These are phyloP conservation scores for Alosa sapidissima DNA, from an alignment of 2,797 vertebrate genomes.

Conservation along the genomic window DNA sequence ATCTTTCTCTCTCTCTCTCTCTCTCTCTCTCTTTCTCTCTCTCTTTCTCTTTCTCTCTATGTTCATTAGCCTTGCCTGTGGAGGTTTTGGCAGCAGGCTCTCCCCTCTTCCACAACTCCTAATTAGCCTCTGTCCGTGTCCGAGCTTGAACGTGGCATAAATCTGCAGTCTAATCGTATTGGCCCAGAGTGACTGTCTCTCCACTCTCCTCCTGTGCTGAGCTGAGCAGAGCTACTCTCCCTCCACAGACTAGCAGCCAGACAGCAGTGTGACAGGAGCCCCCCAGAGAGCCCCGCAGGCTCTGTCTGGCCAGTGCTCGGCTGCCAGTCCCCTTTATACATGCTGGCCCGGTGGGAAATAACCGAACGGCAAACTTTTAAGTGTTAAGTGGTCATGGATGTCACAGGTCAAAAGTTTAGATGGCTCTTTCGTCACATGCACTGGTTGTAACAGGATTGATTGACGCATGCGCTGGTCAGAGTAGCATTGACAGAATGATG, in stretches of 20 bases:
- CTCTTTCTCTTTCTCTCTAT: background rate
- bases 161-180: slow-evolving; percentile 12
- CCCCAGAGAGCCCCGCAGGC: background rate
- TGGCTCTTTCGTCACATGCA: background rate
- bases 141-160: background rate
- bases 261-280: background rate
- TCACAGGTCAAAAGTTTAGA: background rate
- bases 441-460: background rate
- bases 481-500: background rate
- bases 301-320: background rate
- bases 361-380: background rate
- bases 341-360: background rate
- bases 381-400: background rate
- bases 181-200: slow-evolving; percentile 10
- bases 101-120: background rate
- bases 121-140: background rate
- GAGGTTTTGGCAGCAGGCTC: background rate
- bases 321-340: background rate
- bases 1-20: background rate
- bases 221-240: background rate
- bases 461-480: background rate
- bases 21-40: background rate
- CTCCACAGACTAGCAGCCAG: background rate
- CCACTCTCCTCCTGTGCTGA: background rate
- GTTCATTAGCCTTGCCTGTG: background rate